Evolutionary conservation across 2,113 vertebrate species (phyloP).

Genomic region (Pionites leucogaster): DNA sequence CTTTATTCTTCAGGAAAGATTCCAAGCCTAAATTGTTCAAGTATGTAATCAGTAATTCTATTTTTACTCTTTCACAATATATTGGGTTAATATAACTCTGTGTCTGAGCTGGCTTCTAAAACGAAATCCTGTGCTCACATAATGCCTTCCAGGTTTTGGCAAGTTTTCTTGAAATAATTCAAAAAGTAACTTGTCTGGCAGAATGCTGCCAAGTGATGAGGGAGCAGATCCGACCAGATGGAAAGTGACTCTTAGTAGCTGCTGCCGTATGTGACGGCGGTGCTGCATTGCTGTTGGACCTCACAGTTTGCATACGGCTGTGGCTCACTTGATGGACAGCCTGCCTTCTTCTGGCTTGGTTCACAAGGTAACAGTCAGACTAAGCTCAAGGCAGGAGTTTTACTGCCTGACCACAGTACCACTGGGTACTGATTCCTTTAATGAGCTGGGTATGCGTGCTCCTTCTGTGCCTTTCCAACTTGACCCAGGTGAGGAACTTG

Average conservation of each 20-base stretch:
- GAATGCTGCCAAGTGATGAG: background rate
- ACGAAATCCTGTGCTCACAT: background rate
- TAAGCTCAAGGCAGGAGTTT: background rate
- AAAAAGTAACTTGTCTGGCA: background rate
- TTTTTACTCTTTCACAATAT: background rate
- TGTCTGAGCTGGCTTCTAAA: background rate
- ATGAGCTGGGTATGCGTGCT: background rate
- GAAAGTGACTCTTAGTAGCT: background rate
- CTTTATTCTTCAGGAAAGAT: background rate
- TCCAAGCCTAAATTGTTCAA: background rate
- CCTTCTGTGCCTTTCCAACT: background rate
- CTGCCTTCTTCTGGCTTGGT: background rate
- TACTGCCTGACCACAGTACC: background rate
- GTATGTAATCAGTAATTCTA: background rate
- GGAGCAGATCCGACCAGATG: background rate
- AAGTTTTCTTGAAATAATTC: background rate
- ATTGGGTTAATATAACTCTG: background rate
- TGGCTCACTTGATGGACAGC: background rate
- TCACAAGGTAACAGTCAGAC: background rate
- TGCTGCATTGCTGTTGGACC: background rate
- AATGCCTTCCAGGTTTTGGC: background rate
- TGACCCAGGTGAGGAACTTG: fast-evolving
- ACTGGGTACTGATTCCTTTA: background rate
- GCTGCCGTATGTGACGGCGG: background rate
- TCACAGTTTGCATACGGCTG: fast-evolving